These are phyloP conservation scores for Hofmannophila pseudospretella DNA, from an alignment of 2,888 invertebrate genomes.

Conservation along the genomic window DNA sequence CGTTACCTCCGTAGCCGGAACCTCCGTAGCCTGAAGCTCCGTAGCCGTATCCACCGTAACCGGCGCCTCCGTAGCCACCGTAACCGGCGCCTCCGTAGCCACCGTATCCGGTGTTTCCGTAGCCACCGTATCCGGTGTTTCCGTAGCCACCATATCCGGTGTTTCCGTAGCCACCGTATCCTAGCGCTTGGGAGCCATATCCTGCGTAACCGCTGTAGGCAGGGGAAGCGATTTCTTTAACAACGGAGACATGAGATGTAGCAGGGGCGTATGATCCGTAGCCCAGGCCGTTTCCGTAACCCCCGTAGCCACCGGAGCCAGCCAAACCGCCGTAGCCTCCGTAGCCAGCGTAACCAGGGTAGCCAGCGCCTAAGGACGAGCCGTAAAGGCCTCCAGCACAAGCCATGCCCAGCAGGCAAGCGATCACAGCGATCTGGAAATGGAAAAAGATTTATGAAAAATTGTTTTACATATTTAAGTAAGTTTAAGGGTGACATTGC, in stretches of 20 bases:
- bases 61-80: slow-evolving; percentile 19
- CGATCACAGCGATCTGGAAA: slow-evolving; percentile 3
- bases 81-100: slow-evolving; percentile 13
- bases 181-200: slow-evolving; percentile 11
- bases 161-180: slow-evolving; percentile 16
- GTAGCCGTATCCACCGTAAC: slow-evolving; percentile 11
- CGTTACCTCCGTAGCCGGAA: slow-evolving; percentile 16
- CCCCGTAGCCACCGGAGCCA: slow-evolving; percentile 14
- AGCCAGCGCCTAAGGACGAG: slow-evolving; percentile 12
- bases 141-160: slow-evolving; percentile 15
- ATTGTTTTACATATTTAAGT: too few species aligned
- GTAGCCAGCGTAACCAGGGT: slow-evolving; percentile 10
- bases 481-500: too few species aligned
- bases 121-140: slow-evolving; percentile 11
- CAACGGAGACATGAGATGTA: slow-evolving; percentile 7
- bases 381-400: slow-evolving; percentile 32
- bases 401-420: slow-evolving; percentile 41
- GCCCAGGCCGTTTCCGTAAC: slow-evolving; percentile 9
- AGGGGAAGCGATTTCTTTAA: slow-evolving; percentile 5
- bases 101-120: slow-evolving; percentile 11
- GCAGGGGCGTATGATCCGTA: slow-evolving; percentile 6
- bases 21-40: slow-evolving; percentile 14
- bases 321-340: slow-evolving; percentile 15
- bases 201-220: slow-evolving; percentile 18
- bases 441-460: slow-evolving; percentile 10